Evolutionary conservation across 2,888 invertebrate genomes (phyloP), one percentile per base, ranked within the genome.

Genomic region (Dryomyza anilis): DNA sequence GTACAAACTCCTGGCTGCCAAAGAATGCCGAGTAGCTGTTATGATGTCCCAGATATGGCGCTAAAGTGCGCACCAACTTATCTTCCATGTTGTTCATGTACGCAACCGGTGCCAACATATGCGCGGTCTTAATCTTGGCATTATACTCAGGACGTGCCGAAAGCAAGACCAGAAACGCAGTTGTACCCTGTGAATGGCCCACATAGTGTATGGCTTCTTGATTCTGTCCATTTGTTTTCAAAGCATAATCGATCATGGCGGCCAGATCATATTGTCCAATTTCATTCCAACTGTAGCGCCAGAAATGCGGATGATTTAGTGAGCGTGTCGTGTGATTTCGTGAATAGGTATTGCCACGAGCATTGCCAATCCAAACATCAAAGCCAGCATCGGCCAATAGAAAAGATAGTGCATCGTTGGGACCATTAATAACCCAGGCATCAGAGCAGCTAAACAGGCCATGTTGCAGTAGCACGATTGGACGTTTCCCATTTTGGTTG

Each of bases 1-100:
- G 91, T 55, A 88, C 66, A 65, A 93, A 88, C 73, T 92, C 90
- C 36, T 87, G 75, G n/a, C 43, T 65, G 3, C 71, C 69, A 43
- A 80, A 74, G 1, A 80, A 33, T 0, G 60, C 61, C 0, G 75
- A 70, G 23, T 73, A 73, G 1, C 36, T 53, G 39, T 75, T 76
- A 1, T 60, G 46, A 10, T 72, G 69, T 0, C 78, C 79, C 64
- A 78, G 56, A 65, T 73, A 82, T 0, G 81, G 81, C 3, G 86
- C 77, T 1, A 88, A 67, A 1, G 77, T 50, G 3, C 73, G 75
- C 6, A 86, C 77, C 8, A 76, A 48, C 1, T 78, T 79, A 71
- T 83, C 86, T 1, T 73, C 74, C 73, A 88, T 84, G 66, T 89
- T 80, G 2, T 83, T 84, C 86, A 89, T 86, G 29, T 76, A 78